Conservation (phyloP, 2,113 vertebrate species). For the Vombatus ursinus region DNA sequence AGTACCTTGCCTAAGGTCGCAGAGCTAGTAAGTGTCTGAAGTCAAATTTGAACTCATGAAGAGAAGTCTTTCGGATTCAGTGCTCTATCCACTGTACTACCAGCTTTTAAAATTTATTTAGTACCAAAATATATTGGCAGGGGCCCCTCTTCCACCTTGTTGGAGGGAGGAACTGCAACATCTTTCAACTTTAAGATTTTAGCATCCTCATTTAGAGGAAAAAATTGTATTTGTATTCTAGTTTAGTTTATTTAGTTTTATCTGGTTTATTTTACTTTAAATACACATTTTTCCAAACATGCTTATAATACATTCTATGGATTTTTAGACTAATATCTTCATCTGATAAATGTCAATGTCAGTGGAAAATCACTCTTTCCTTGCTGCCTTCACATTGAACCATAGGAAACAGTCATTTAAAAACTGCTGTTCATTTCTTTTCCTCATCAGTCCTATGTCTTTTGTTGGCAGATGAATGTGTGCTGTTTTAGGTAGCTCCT, state of each 20-base stretch:
- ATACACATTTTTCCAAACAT: neutral
- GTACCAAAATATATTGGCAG: neutral
- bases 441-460: slow-evolving; percentile 13
- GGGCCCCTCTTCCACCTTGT: neutral
- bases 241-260: neutral
- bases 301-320: neutral
- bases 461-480: neutral
- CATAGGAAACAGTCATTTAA: neutral
- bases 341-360: neutral
- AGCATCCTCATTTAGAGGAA: neutral
- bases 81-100: neutral
- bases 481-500: slow-evolving; percentile 57
- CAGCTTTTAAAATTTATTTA: neutral
- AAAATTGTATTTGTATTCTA: neutral
- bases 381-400: neutral
- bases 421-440: neutral
- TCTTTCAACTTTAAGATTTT: neutral
- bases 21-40: neutral
- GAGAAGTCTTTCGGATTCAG: neutral
- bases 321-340: neutral
- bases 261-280: neutral
- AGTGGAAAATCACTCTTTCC: neutral
- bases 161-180: neutral
- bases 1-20: neutral
- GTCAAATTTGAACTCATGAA: too few species aligned